These are phyloP conservation scores for Forpus xanthops DNA, from an alignment of 2,797 vertebrate genomes.

Conservation along the genomic window DNA sequence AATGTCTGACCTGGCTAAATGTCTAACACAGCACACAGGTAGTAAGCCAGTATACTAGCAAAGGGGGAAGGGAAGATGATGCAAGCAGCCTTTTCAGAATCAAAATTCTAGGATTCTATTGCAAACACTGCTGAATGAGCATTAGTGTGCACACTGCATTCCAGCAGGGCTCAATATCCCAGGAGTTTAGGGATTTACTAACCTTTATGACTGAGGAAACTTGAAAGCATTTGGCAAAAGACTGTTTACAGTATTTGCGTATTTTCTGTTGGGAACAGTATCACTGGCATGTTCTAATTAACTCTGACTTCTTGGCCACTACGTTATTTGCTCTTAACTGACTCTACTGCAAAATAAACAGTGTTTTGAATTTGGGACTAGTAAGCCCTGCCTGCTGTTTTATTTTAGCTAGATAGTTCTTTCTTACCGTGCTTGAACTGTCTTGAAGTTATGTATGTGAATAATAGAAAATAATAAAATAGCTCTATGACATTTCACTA, in stretches of 20 bases:
- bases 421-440: background rate
- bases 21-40: background rate
- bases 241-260: conserved; percentile 66
- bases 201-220: conserved; percentile 61
- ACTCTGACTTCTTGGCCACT: conserved; percentile 52
- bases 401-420: background rate
- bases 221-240: conserved; percentile 64
- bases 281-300: conserved; percentile 34
- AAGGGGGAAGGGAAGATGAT: background rate
- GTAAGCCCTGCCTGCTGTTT: background rate
- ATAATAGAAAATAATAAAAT: background rate
- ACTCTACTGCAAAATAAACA: conserved; percentile 17
- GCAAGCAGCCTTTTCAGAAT: background rate
- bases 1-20: background rate
- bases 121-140: conserved; percentile 52
- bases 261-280: conserved; percentile 68
- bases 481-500: background rate
- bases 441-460: background rate
- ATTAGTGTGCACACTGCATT: conserved; percentile 23
- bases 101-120: conserved; percentile 15
- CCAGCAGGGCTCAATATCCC: conserved; percentile 51
- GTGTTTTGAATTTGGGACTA: background rate
- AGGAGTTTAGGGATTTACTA: conserved; percentile 66
- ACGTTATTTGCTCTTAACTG: conserved; percentile 35
- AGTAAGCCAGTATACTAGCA: background rate